These are phyloP conservation scores for Lumbricus terrestris DNA, from an alignment of 2,888 invertebrate genomes.

Conservation along the genomic window DNA sequence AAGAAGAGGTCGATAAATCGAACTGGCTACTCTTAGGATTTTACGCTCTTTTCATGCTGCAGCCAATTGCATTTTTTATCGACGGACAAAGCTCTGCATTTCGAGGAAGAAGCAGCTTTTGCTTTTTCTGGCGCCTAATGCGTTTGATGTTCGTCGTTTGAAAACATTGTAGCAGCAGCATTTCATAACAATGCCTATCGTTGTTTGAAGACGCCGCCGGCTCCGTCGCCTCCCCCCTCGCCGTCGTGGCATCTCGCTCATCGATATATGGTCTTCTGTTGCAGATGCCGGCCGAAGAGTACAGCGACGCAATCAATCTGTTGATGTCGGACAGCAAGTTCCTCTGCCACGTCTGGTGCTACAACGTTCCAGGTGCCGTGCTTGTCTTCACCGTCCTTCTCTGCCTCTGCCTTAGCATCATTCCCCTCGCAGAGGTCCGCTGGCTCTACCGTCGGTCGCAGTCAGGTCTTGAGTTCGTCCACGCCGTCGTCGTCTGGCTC, in stretches of 20 bases:
- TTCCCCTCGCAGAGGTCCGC: constrained; percentile 36
- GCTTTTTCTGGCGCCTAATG: background rate
- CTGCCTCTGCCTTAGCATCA: constrained; percentile 34
- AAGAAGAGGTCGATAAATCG: background rate
- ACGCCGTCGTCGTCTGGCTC: constrained; percentile 40
- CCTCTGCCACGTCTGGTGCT: constrained; percentile 40
- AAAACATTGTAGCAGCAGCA: background rate
- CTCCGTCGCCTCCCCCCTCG: too few species aligned
- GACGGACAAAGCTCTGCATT: background rate
- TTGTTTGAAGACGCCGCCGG: background rate
- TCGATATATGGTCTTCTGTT: background rate
- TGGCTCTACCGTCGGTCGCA: constrained; percentile 25
- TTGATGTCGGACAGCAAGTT: constrained; percentile 39
- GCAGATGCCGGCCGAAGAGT: constrained; percentile 38
- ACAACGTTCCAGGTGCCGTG: constrained; percentile 40
- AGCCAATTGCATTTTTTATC: background rate
- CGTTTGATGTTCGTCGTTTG: background rate
- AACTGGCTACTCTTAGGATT: background rate
- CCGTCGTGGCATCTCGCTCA: too few species aligned
- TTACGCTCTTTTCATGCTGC: background rate
- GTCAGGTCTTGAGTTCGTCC: constrained; percentile 38
- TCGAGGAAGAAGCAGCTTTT: background rate
- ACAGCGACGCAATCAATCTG: constrained; percentile 30
- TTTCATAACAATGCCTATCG: background rate
- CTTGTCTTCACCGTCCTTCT: constrained; percentile 38